phyloP scores from a whole-genome alignment of 1,140 invertebrate genomes.

The Nebria ingens region DNA sequence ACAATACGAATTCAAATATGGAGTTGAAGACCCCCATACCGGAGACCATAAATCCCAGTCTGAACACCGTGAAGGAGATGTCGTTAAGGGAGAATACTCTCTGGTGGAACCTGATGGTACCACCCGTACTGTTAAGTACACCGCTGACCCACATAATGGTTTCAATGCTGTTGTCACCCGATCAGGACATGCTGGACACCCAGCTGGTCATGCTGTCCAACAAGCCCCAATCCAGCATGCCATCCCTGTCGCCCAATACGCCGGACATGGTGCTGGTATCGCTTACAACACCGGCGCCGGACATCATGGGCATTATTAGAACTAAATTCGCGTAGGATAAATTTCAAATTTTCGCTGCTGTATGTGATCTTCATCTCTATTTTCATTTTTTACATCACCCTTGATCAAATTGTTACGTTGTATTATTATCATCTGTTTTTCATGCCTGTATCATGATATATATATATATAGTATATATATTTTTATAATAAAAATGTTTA shows the following conservation, averaged over 20 bases:
- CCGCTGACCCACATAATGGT: constrained; percentile 53
- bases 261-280: not conserved
- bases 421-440: too few relatives aligned
- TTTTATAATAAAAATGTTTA: too few relatives aligned
- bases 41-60: constrained; percentile 48
- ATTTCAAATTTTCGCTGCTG: too few relatives aligned
- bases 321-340: too few relatives aligned
- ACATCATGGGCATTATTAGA: not conserved
- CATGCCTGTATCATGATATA: too few relatives aligned
- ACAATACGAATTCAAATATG: constrained; percentile 53
- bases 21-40: constrained; percentile 53
- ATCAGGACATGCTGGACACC: constrained; percentile 19
- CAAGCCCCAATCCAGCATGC: not conserved
- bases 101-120: constrained; percentile 44
- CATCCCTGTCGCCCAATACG: not conserved
- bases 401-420: too few relatives aligned
- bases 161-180: constrained; percentile 44
- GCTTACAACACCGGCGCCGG: not conserved
- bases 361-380: too few relatives aligned
- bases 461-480: too few relatives aligned
- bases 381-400: too few relatives aligned
- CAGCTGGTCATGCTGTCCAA: not conserved
- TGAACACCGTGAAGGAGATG: constrained; percentile 37
- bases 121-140: constrained; percentile 50
- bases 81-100: constrained; percentile 45